Evolutionary conservation across 2,888 invertebrate species (phyloP).

Genomic region (Oligia latruncula): DNA sequence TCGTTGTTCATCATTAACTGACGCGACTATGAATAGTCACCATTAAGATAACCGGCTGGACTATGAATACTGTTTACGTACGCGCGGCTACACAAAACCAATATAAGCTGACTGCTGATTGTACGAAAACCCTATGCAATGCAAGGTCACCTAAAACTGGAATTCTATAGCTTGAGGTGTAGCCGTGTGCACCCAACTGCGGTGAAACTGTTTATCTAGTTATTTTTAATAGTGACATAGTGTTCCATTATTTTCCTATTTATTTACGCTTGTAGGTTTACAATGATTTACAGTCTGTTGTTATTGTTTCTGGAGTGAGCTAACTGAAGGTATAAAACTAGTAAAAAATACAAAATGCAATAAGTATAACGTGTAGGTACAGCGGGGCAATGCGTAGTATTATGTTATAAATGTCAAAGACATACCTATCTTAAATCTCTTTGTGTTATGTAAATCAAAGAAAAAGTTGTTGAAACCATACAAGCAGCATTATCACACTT

Average conservation of each 20-base stretch:
- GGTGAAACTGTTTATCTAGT: conserved; percentile 42
- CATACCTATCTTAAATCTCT: too few relatives aligned
- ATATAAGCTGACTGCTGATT: background rate
- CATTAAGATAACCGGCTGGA: conserved; percentile 7
- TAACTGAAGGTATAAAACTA: background rate
- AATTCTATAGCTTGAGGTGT: background rate
- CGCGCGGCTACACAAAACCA: background rate
- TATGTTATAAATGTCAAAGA: too few relatives aligned
- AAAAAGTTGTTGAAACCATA: too few relatives aligned
- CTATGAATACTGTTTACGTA: too few relatives aligned
- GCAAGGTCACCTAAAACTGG: background rate
- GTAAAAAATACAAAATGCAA: background rate
- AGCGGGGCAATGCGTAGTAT: too few relatives aligned
- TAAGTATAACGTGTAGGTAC: background rate
- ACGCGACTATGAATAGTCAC: conserved; percentile 19
- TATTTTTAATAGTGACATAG: conserved; percentile 51
- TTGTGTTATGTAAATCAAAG: too few relatives aligned
- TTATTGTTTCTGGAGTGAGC: background rate
- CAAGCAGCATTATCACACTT: too few relatives aligned
- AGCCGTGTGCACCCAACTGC: conserved; percentile 1
- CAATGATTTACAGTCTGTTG: background rate
- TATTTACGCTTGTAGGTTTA: conserved; percentile 20
- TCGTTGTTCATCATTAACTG: conserved; percentile 31
- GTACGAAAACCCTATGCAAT: background rate
- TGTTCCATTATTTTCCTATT: conserved; percentile 47